Evolutionary conservation across 1,140 invertebrate genomes (phyloP).

Genomic region (Drosophila prosaltans): DNA sequence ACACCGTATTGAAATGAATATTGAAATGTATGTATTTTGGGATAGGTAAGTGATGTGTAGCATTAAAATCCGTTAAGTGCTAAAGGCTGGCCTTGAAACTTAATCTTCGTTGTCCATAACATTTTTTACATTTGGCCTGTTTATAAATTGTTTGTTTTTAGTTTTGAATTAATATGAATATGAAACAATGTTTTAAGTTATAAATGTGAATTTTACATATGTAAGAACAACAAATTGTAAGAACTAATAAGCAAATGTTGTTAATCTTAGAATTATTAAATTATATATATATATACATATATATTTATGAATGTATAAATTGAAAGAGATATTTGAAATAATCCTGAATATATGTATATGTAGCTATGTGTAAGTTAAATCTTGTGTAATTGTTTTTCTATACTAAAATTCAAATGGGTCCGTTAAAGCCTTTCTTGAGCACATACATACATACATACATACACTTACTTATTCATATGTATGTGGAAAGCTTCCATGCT

Average conservation of each 20-base stretch:
- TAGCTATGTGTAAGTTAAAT: slow-evolving; percentile 8
- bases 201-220: slow-evolving; percentile 21
- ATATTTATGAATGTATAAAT: neutral
- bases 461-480: too few relatives aligned
- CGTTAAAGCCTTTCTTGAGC: too few relatives aligned
- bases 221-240: slow-evolving; percentile 11
- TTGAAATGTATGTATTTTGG: neutral
- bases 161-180: neutral
- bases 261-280: slow-evolving; percentile 12
- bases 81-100: slow-evolving; percentile 33
- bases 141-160: neutral
- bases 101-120: slow-evolving; percentile 11
- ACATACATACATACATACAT: too few relatives aligned
- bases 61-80: slow-evolving; percentile 46
- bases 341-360: slow-evolving; percentile 7
- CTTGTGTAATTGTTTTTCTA: neutral
- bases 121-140: slow-evolving; percentile 11
- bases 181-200: slow-evolving; percentile 5
- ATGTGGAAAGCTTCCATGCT: too few relatives aligned
- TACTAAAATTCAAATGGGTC: too few relatives aligned
- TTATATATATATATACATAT: slow-evolving; percentile 2
- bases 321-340: slow-evolving; percentile 5
- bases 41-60: slow-evolving; percentile 36
- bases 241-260: slow-evolving; percentile 4
- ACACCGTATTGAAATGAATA: slow-evolving; percentile 3